Conservation (phyloP, 2,113 vertebrate species). For the Pipra filicauda region DNA sequence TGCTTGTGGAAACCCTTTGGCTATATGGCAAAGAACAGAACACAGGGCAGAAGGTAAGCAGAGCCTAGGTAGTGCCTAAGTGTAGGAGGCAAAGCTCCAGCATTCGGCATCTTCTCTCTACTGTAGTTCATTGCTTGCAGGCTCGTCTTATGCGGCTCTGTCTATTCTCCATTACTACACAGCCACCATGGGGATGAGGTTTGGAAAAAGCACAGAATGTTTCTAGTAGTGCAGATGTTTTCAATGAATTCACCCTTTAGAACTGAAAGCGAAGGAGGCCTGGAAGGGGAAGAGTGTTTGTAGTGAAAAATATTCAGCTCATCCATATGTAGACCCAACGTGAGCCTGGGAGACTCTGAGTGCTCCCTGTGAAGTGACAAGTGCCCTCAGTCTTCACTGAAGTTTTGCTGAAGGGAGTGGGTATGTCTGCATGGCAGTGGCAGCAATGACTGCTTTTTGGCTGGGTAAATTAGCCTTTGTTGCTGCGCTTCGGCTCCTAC, state of each 20-base stretch:
- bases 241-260: constrained; percentile 64
- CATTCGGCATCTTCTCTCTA: not conserved
- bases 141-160: not conserved
- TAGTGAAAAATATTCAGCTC: constrained; percentile 22
- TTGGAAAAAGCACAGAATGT: constrained; percentile 58
- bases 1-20: not conserved
- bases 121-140: not conserved
- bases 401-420: constrained; percentile 47
- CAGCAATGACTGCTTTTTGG: constrained; percentile 53
- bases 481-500: constrained; percentile 2
- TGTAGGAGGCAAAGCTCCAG: not conserved
- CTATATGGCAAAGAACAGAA: not conserved
- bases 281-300: constrained; percentile 57
- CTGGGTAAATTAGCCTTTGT: constrained; percentile 39
- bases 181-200: constrained; percentile 46
- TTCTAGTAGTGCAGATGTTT: constrained; percentile 66
- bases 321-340: constrained; percentile 43
- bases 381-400: constrained; percentile 37
- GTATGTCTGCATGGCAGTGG: constrained; percentile 7
- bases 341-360: constrained; percentile 34
- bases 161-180: constrained; percentile 32
- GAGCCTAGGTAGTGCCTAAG: not conserved
- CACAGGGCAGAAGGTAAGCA: not conserved
- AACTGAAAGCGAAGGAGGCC: constrained; percentile 58
- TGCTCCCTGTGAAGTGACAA: constrained; percentile 57